Base-by-base conservation (phyloP, 2,113 vertebrate genomes). In the Harpagus bidentatus region DNA sequence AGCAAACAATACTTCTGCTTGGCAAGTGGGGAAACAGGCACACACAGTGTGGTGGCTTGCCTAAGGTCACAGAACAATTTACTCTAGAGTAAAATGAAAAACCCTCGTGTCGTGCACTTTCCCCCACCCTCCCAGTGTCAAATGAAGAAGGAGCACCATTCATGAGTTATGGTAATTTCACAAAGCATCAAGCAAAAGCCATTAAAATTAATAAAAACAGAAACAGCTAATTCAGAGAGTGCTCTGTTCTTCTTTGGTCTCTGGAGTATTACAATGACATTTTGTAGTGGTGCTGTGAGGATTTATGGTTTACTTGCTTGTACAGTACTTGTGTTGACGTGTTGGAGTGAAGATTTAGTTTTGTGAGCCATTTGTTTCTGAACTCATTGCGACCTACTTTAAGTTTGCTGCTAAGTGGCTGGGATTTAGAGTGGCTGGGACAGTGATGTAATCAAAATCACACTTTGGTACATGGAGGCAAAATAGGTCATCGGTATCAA, bases 381-480 rank as follows among this genome's bases (percentile, higher is more conserved):
- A 96, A 97, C 56, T 87, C 45, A 10, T 43, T 43, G 61, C 17
- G 61, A 95, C 96, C 94, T 95, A 93, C 65, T 96, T 97, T 86
- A 97, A 95, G 62, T 96, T 93, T 93, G 76, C 71, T 82, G 61
- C 38, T 82, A 89, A 82, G 63, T 71, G 88, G 31, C 72, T 93
- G 91, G 95, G 83, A 97, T 95, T 97, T 91, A 97, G 92, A 91
- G 83, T 86, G 80, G 36, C 67, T 94, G 66, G 79, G 91, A 82
- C 31, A 72, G 61, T 88, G 95, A 97, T 20, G 34, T 96, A 94
- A 95, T 86, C 26, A 10, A 77, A 88, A 53, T 71, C 94, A 80
- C 62, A 79, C 82, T 96, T 94, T n/a, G n/a, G 70, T 85, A 90
- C 36, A 11, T 34, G 59, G 72, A 86, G 91, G 93, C 66, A 91